These are phyloP conservation scores for Oryzias dopingdopingensis DNA, from an alignment of 2,797 vertebrate species.

Conservation along the genomic window DNA sequence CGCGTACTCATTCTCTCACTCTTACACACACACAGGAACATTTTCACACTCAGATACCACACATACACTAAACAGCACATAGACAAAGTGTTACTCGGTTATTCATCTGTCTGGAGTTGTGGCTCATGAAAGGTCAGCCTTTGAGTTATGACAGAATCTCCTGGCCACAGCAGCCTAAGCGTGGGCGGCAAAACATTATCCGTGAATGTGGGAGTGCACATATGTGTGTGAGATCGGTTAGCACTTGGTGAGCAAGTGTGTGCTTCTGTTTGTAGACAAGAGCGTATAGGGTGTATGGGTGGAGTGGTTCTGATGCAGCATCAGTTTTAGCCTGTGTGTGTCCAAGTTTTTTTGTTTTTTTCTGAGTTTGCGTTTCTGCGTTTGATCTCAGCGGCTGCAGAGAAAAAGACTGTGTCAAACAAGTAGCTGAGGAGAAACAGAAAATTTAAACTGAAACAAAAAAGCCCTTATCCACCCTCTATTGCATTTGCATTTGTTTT, in stretches of 20 bases:
- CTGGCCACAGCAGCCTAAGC: conserved; percentile 65
- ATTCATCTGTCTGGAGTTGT: conserved; percentile 73
- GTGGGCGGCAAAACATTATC: conserved; percentile 62
- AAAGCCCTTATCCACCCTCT: background rate
- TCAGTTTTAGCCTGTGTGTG: conserved; percentile 5
- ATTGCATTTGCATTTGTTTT: conserved; percentile 6
- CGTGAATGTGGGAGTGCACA: conserved; percentile 13
- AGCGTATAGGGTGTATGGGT: conserved; percentile 14
- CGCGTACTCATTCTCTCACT: conserved; percentile 8
- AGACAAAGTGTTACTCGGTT: conserved; percentile 49
- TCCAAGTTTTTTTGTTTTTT: conserved; percentile 2
- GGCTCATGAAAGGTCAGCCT: conserved; percentile 75
- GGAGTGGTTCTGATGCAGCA: conserved; percentile 31
- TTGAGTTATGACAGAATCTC: conserved; percentile 76
- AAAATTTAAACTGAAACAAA: conserved; percentile 3
- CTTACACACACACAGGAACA: conserved; percentile 2
- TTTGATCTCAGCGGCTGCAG: background rate
- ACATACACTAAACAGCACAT: conserved; percentile 25
- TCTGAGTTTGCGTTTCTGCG: background rate
- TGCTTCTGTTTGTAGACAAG: conserved; percentile 28
- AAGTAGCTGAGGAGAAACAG: background rate
- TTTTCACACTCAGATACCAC: conserved; percentile 11
- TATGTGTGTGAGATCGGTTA: conserved; percentile 11
- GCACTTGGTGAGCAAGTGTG: conserved; percentile 20
- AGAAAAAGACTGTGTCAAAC: too few relatives aligned